Base-by-base conservation (phyloP, 2,888 invertebrate species). In the Drosophila nigricruria region DNA sequence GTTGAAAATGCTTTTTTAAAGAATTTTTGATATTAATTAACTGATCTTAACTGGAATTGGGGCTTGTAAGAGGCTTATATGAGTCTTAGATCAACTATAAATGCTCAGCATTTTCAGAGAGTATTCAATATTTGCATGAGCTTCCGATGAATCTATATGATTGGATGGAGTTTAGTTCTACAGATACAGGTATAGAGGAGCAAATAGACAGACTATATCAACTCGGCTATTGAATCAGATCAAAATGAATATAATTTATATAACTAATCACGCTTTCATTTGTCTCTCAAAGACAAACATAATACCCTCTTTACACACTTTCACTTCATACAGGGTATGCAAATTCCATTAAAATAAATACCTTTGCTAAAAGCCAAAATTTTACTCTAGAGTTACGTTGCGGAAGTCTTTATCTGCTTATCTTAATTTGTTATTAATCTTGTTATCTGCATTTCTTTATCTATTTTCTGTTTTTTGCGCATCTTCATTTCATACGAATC, bases 341-440 rank as follows among this genome's bases (percentile, higher is more conserved):
- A 4, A 30, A 49, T 30, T 30, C 12, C 27, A 49, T 27, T 30
- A 16, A n/a, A 27, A 1, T 27, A 47, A 47, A 47, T 10, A 14
- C 8, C 25, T 25, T 8, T 8, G 45, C 45, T 45, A 9, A 27
- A n/a, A 47, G 12, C 27, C 10, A 3, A 45, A n/a, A 25, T 4
- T 16, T n/a, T 9, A 25, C 9, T n/a, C 10, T 23, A 16, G 2
- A 14, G 8, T 1, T 2, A 25, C 16, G 4, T 45, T 49, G 12
- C 47, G 47, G 30, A 49, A 49, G 47, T 49, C 47, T 47, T 47
- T 47, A 27, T 47, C 27, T 23, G 27, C n/a, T 49, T 49, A 47
- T 47, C 47, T 27, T 18, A n/a, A 18, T 3, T 49, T 18, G 18
- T 12, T 30, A 49, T 30, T 49, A 49, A 49, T 30, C 18, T 10